Evolutionary conservation across 2,113 vertebrate species (phyloP).

Genomic region (Perca flavescens): DNA sequence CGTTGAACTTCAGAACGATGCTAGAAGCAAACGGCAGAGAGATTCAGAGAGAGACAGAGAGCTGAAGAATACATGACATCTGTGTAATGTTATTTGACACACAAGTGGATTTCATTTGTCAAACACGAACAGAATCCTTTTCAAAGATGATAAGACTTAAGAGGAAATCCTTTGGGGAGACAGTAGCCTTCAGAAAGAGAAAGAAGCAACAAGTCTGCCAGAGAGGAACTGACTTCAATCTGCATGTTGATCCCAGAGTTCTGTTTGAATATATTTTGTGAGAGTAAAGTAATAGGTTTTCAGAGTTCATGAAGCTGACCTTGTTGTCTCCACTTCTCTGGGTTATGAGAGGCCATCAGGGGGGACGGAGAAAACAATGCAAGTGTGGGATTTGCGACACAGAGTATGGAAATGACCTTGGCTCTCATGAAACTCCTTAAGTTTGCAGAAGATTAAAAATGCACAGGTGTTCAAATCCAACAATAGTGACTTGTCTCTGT

Average conservation of each 20-base stretch:
- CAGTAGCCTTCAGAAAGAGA: constrained; percentile 22
- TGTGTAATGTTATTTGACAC: constrained; percentile 30
- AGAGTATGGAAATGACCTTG: too few relatives aligned
- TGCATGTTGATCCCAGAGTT: constrained; percentile 18
- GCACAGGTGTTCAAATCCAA: too few relatives aligned
- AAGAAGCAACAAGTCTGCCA: constrained; percentile 7
- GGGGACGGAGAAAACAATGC: too few relatives aligned
- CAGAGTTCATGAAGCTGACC: too few relatives aligned
- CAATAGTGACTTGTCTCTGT: too few relatives aligned
- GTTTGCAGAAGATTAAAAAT: too few relatives aligned
- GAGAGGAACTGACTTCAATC: constrained; percentile 15
- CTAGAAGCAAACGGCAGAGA: constrained; percentile 1
- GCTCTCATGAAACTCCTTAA: too few relatives aligned
- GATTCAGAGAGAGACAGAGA: constrained; percentile 9
- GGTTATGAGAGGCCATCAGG: too few relatives aligned
- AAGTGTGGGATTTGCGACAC: too few relatives aligned
- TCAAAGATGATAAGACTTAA: constrained; percentile 31
- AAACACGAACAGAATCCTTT: constrained; percentile 42
- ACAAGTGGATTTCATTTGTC: constrained; percentile 32
- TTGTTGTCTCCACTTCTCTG: too few relatives aligned
- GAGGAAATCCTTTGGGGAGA: constrained; percentile 16
- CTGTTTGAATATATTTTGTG: too few relatives aligned
- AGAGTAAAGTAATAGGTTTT: too few relatives aligned
- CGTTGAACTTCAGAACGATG: background rate
- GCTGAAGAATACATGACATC: constrained; percentile 8